Evolutionary conservation across 2,888 invertebrate genomes (phyloP).

Genomic region (Ferrisia virgata): DNA sequence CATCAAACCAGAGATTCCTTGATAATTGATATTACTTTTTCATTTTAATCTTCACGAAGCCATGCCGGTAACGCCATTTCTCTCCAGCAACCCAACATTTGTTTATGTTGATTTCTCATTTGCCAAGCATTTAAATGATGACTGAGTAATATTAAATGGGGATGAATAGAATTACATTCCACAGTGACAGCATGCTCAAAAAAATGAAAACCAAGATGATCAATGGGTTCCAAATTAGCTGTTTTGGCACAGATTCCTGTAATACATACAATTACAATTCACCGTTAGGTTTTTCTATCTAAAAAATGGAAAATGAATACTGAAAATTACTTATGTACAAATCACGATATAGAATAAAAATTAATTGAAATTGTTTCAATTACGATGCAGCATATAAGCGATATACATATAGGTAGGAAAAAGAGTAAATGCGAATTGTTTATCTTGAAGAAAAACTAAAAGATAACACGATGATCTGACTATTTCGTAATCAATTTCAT

Average conservation of each 20-base stretch:
- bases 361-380: neutral
- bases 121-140: neutral
- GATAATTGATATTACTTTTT: neutral
- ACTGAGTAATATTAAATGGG: slow-evolving; percentile 7
- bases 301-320: no score
- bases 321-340: no score
- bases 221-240: neutral
- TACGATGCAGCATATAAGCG: neutral
- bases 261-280: neutral
- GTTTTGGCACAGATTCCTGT: slow-evolving; percentile 20
- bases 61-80: neutral
- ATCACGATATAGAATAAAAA: no score
- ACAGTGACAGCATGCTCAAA: slow-evolving; percentile 22
- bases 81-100: neutral
- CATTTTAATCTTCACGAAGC: neutral
- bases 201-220: slow-evolving; percentile 20
- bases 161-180: slow-evolving; percentile 18
- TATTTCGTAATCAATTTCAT: no score
- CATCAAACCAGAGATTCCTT: neutral
- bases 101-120: slow-evolving; percentile 6
- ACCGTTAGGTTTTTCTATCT: neutral
- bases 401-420: no score
- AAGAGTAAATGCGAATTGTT: no score
- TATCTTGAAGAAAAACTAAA: no score
- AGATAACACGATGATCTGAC: no score